A percentile compares a stretch with the other conserved stretches of the same genome.
Evolutionary conservation across 1,140 invertebrate genomes (phyloP).

Genomic region (Diuraphis noxia): DNA sequence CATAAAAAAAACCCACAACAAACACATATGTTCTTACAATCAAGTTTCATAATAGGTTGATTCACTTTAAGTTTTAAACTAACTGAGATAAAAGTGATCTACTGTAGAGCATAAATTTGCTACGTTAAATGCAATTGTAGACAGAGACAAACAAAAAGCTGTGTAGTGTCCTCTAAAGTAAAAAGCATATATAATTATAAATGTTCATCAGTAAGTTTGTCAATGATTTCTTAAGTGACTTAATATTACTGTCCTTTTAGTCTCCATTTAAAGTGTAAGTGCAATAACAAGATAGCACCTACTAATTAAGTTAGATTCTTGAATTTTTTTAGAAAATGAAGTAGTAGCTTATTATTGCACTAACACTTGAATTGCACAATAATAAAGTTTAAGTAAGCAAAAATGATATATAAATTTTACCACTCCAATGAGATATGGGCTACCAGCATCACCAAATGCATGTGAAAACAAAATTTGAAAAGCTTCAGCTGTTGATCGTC

Average conservation of each 20-base stretch:
- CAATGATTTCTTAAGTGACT: background rate
- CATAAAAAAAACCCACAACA: no score
- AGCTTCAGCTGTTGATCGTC: constrained; percentile 89
- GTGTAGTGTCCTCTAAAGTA: no score
- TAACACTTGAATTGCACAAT: background rate
- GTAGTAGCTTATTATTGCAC: background rate
- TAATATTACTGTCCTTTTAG: background rate
- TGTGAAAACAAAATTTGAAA: constrained; percentile 94
- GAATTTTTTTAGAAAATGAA: background rate
- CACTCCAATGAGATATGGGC: constrained; percentile 87
- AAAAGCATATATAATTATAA: background rate
- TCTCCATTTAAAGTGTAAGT: background rate
- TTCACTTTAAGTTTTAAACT: no score
- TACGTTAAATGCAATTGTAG: no score
- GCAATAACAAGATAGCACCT: background rate
- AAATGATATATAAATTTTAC: constrained; percentile 65
- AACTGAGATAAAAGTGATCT: no score
- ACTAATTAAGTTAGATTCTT: background rate
- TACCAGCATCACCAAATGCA: constrained; percentile 89
- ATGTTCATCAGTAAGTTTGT: background rate
- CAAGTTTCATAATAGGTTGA: no score
- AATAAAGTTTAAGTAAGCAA: background rate
- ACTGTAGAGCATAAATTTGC: no score
- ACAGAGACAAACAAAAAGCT: no score
- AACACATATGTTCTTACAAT: no score